Base-by-base conservation (phyloP, 2,888 invertebrate genomes). In the Priapulus caudatus region DNA sequence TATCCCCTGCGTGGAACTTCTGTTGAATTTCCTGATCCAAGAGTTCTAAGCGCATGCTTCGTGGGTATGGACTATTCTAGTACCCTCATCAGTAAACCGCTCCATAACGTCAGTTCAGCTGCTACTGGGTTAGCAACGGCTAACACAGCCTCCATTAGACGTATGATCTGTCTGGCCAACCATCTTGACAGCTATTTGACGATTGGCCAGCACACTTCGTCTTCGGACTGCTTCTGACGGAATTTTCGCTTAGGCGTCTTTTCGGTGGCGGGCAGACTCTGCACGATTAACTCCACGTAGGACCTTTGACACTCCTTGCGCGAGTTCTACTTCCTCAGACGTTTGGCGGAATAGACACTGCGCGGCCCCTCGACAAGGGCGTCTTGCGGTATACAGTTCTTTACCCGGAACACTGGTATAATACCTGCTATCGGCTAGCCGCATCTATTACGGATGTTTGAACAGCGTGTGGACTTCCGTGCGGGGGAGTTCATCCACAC, bases 401-500 rank as follows among this genome's bases (percentile, higher is more conserved):
- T 65, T 67, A 19, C 65, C 67, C 5, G 64, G 63, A 1, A 62
- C 61, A 56, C 67, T n/a, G n/a, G 60, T 18, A 24, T 20, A 3
- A 68, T 58, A 2, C 33, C 46, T 51, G 59, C 67, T 43, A n/a
- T n/a, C n/a, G n/a, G n/a, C n/a, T n/a, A n/a, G n/a, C n/a, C n/a
- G n/a, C n/a, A n/a, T n/a, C n/a, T n/a, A n/a, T n/a, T n/a, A n/a
- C n/a, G n/a, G n/a, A n/a, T 57, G 49, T 51, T 58, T 68, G n/a
- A 64, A 22, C 60, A 66, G 59, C 2, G 67, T 51, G 20, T 63
- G 51, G 54, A 68, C 58, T 45, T 66, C 54, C 20, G 71, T 62
- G 22, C 68, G 47, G 1, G 68, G 63, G 3, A 72, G 53, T 10
- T 66, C 66, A 47, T 62, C 62, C 18, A 70, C 53, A 16, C 61